phyloP scores from a whole-genome alignment of 2,888 invertebrate genomes.

The Tridacna gigas region DNA sequence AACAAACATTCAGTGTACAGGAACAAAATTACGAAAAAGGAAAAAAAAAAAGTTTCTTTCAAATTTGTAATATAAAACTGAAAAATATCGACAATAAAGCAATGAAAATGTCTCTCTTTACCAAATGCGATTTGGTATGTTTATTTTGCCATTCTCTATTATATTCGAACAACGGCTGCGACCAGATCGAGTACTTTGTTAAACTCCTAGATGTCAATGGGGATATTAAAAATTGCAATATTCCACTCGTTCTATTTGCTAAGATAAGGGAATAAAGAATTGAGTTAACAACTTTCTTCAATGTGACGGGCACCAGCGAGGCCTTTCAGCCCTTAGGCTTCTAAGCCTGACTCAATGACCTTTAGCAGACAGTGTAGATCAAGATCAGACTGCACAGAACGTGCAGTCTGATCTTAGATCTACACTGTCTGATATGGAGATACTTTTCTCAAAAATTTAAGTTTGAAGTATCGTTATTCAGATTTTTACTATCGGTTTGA shows the following conservation, averaged over 20 bases:
- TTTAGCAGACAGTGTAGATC: too few relatives aligned
- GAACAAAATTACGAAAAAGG: background rate
- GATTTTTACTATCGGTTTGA: too few relatives aligned
- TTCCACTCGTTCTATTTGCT: conserved; percentile 39
- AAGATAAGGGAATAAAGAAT: background rate
- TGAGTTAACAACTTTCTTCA: too few relatives aligned
- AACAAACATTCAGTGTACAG: background rate
- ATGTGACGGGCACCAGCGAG: too few relatives aligned
- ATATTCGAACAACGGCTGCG: conserved; percentile 37
- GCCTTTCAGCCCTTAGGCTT: too few relatives aligned
- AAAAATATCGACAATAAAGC: conserved; percentile 13
- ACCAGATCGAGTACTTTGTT: conserved; percentile 31
- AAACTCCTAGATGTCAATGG: conserved; percentile 50
- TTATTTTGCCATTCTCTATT: conserved; percentile 55
- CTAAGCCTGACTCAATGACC: too few relatives aligned
- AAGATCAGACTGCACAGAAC: too few relatives aligned
- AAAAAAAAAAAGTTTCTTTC: background rate
- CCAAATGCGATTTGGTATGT: conserved; percentile 52
- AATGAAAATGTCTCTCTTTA: conserved; percentile 19
- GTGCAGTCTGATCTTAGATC: too few relatives aligned
- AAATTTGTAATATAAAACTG: conserved; percentile 17
- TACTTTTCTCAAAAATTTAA: too few relatives aligned
- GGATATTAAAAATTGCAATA: conserved; percentile 38
- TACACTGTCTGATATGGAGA: too few relatives aligned
- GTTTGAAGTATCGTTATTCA: too few relatives aligned